Evolutionary conservation across 2,113 vertebrate species (phyloP).

Genomic region (Jaculus jaculus): DNA sequence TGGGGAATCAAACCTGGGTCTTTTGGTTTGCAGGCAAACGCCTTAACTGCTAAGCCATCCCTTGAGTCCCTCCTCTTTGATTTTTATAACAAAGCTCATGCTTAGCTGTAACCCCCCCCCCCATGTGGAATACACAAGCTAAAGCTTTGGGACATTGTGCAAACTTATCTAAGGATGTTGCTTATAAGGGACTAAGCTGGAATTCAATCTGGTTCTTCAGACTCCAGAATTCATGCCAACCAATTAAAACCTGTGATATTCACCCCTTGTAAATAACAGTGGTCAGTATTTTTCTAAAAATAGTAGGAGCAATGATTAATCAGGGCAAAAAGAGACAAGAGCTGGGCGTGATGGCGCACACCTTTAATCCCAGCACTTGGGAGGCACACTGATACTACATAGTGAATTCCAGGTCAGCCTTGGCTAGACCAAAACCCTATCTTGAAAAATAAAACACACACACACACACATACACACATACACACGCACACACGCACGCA

Average conservation of each 20-base stretch:
- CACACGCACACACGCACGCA: too few relatives aligned
- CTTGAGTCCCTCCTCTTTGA: too few relatives aligned
- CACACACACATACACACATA: too few relatives aligned
- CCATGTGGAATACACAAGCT: background rate
- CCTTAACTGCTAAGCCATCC: too few relatives aligned
- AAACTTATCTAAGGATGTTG: background rate
- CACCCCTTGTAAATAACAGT: background rate
- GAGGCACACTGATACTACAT: too few relatives aligned
- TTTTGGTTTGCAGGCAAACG: too few relatives aligned
- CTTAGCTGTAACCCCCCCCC: background rate
- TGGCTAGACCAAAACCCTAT: too few relatives aligned
- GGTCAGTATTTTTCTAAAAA: background rate
- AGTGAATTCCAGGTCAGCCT: too few relatives aligned
- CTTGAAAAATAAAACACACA: too few relatives aligned
- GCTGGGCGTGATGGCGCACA: too few relatives aligned
- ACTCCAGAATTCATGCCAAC: background rate
- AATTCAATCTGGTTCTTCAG: background rate
- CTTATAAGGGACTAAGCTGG: background rate
- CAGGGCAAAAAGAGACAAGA: background rate
- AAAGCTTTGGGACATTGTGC: background rate
- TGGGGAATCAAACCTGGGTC: too few relatives aligned
- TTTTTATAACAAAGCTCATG: background rate
- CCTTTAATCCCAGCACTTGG: too few relatives aligned
- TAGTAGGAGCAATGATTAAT: background rate
- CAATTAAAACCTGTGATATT: background rate